Base-by-base conservation (phyloP, 1,140 invertebrate species). In the Bemisia tabaci region DNA sequence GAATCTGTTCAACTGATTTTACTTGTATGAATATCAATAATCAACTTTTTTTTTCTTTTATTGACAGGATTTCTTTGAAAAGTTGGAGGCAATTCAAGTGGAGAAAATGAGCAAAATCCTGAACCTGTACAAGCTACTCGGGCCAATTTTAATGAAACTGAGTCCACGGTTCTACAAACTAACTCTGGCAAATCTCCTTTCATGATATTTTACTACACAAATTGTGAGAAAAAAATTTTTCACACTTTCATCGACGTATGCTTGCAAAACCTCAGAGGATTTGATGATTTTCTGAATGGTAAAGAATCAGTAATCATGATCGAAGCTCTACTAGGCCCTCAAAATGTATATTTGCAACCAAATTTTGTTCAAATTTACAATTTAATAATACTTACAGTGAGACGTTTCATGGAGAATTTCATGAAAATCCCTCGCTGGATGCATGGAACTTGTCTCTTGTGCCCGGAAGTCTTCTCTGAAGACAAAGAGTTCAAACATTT, bases 401-500 rank as follows among this genome's bases (percentile, higher is more conserved):
- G 39, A 22, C n/a, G 23, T 26, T 67, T 63, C 62, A 23, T 58
- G 59, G 22, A 60, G 26, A 67, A 77, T 85, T 75, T 91, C 2
- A 89, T 88, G 73, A 71, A 78, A 5, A 91, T 94, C 75, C 81
- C 87, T 0, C 83, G 92, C 11, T 95, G 92, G 92, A 89, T 91
- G 85, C 79, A 85, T 68, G 84, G 85, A n/a, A 90, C 87, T 12
- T 94, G 92, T 74, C 73, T 90, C 0, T 82, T 85, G 27, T 88
- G 85, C 68, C 79, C 83, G 39, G 83, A 85, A 9, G 81, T 86
- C 65, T 81, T 81, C 68, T 66, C 81, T 72, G 72, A 78, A 60
- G 72, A 83, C 60, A 76, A 79, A 33, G 78, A 78, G 68, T 81
- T 82, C 78, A 82, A 74, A 77, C 85, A 76, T 80, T 78, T 75